Base-by-base conservation (phyloP, 1,140 invertebrate genomes). In the Aphelinus atriplicis region DNA sequence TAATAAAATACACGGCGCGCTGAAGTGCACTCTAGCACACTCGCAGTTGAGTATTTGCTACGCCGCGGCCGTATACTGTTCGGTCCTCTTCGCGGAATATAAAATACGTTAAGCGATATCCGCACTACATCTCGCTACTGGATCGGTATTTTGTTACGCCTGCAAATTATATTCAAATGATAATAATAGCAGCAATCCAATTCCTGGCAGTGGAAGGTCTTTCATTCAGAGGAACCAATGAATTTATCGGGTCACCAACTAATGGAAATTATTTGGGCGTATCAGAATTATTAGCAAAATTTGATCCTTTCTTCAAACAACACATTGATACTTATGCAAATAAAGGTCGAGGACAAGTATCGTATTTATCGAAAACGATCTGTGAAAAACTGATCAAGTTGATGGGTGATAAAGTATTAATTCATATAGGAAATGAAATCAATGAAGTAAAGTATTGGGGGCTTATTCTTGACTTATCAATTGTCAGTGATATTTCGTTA, bases 381-480 rank as follows among this genome's bases (percentile, higher is more conserved):
- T 86, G 78, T 75, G 78, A 84, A 71, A 63, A 78, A 68, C 26
- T 78, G 2, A 73, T 78, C 3, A 9, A 47, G 43, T 7, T 73
- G 3, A 73, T 76, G 71, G 56, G 56, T 50, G 10, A 66, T 45
- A 61, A 66, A 65, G 48, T 76, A 57, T 46, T 61, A 58, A 7
- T 60, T 56, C 43, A 45, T 45, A 68, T 78, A 3, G 61, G 46
- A 58, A n/a, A 62, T 55, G 56, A 76, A 71, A 65, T 78, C 26
- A 26, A 26, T 0, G 26, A 26, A 26, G 26, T 26, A 26, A 26
- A 26, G 26, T 26, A 26, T 26, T 78, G 53, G 53, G 72, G 66
- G 7, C 6, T 76, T 42, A 58, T 66, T 67, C 75, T 87, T n/a
- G 84, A 87, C 81, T 86, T 82, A 88, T 77, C 82, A 88, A 75